Base-by-base conservation (phyloP, 2,888 invertebrate species). In the Augiades crinisus region DNA sequence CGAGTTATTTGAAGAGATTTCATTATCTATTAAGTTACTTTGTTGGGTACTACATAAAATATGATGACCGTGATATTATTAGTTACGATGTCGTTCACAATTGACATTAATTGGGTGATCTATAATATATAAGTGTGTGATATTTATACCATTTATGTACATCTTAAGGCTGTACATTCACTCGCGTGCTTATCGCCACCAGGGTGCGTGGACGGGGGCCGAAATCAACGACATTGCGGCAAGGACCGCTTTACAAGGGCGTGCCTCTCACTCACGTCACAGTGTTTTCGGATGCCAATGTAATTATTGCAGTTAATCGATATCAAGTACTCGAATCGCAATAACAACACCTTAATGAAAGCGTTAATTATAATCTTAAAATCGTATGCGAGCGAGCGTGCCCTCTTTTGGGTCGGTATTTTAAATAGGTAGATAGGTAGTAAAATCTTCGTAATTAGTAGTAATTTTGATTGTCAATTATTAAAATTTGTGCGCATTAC, bases 241-340 rank as follows among this genome's bases (percentile, higher is more conserved):
- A 60, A 71, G 73, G 80, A 80, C 77, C 72, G 75, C 75, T 68
- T 63, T 57, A 72, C 86, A 87, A 88, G 87, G 87, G 87, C 87
- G 81, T 70, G 58, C 88, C 88, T 85, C 84, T 88, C 87, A 86
- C 88, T 81, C 73, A 72, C 72, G 74, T 70, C 70, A 70, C 66
- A 74, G 69, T 72, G 68, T 75, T 78, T 81, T 81, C 68, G 70
- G 80, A 81, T 78, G 66, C 73, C 73, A 66, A 72, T 70, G 67
- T 70, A 75, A 78, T 76, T 76, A 77, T 71, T 67, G 60, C 63
- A 71, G 62, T 67, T 67, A 70, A 75, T 75, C 70, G 64, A 69
- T 71, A 72, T 63, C 59, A 58, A 47, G 47, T 53, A 59, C 54
- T 52, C 51, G 52, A 52, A 54, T 56, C 54, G 61, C 64, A 60